Conservation (phyloP, 1,140 invertebrate species). For the Neodiprion pinetum region DNA sequence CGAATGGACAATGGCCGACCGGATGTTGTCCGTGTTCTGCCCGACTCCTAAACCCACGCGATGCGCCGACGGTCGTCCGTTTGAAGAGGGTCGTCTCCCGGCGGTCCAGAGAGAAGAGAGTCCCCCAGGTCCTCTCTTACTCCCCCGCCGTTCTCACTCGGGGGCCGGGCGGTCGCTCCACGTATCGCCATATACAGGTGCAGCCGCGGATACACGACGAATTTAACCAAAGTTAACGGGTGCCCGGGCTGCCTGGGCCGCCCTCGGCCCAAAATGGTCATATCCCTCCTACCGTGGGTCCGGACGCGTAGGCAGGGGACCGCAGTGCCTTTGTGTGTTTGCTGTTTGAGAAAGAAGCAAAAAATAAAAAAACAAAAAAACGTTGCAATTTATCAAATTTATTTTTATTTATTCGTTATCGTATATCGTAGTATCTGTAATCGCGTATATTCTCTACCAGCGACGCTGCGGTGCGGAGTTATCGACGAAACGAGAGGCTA, state of each 20-base stretch:
- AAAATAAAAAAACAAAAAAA: no score
- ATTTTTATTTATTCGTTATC: no score
- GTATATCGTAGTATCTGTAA: no score
- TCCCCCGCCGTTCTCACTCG: not conserved
- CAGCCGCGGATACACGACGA: not conserved
- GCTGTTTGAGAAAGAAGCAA: not conserved
- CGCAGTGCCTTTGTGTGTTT: no score
- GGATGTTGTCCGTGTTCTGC: constrained; percentile 6
- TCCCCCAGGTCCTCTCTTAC: not conserved
- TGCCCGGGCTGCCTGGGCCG: not conserved
- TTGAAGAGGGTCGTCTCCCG: not conserved
- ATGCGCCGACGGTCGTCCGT: not conserved
- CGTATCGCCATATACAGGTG: not conserved
- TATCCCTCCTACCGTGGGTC: no score
- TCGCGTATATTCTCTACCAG: no score
- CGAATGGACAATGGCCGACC: constrained; percentile 4
- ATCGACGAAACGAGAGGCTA: no score
- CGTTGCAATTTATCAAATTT: no score
- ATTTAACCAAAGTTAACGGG: no score
- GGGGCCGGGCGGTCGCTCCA: no score
- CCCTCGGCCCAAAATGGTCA: not conserved
- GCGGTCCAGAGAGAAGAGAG: not conserved
- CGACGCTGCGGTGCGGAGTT: no score
- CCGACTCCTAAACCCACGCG: constrained; percentile 6
- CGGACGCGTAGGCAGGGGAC: no score